These are phyloP conservation scores for Tetragonula clypearis DNA, from an alignment of 1,140 invertebrate species.

Conservation along the genomic window DNA sequence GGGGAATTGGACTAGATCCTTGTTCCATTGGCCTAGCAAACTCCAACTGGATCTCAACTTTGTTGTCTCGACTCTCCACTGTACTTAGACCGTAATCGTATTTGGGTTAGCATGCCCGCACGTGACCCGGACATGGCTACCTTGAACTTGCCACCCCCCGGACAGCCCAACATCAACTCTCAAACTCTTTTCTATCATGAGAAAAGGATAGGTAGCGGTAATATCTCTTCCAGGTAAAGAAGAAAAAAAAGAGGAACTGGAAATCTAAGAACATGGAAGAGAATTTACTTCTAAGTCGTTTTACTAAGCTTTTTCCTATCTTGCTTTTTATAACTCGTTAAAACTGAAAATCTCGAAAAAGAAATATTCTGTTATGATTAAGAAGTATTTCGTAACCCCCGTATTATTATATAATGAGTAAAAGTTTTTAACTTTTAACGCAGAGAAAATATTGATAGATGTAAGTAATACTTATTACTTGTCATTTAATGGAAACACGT, in stretches of 20 bases:
- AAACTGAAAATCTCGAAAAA: neutral
- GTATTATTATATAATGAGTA: too few relatives aligned
- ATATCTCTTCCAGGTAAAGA: slow-evolving; percentile 26
- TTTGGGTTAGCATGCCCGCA: slow-evolving; percentile 75
- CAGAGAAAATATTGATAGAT: neutral
- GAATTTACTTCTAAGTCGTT: neutral
- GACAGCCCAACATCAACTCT: slow-evolving; percentile 28
- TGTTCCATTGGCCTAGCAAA: slow-evolving; percentile 19
- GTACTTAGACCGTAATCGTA: slow-evolving; percentile 66
- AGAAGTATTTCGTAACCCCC: neutral
- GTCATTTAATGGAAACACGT: neutral
- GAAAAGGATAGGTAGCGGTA: slow-evolving; percentile 21
- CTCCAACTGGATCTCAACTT: slow-evolving; percentile 45
- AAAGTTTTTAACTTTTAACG: neutral
- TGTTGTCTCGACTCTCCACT: slow-evolving; percentile 60
- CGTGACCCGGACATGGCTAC: slow-evolving; percentile 68
- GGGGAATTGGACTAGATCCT: slow-evolving; percentile 16
- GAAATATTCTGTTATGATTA: neutral
- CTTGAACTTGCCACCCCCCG: slow-evolving; percentile 75
- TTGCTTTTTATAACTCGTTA: neutral
- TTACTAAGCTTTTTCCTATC: neutral
- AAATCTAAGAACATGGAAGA: slow-evolving; percentile 17
- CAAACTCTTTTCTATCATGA: neutral
- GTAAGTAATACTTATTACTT: neutral
- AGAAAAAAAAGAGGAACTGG: slow-evolving; percentile 29